Evolutionary conservation across 2,113 vertebrate species (phyloP), one percentile per base, ranked within the genome.

Genomic region (Oceanodroma tethys): DNA sequence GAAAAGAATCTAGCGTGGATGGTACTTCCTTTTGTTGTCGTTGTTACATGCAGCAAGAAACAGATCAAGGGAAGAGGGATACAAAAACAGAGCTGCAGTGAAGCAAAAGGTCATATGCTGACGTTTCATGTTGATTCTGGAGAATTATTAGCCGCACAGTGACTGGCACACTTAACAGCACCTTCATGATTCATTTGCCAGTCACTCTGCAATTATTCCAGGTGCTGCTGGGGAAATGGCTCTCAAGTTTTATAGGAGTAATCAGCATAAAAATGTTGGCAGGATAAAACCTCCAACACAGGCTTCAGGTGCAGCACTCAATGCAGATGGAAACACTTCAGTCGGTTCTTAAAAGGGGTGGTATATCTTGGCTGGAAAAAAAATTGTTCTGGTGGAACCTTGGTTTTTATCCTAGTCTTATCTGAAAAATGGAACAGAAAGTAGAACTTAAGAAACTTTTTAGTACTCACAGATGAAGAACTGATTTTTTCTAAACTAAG

Each of bases 141-240:
- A 88, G 90, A 96, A 97, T 96, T 98, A 98, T 98, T 98, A 98
- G 95, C 95, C 95, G 76, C 83, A 68, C 82, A 29, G 81, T 97
- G 96, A 98, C 97, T 98, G 97, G 96, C 97, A 98, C 96, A 93
- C 95, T 98, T 97, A 97, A 97, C 91, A 97, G 97, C 92, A 96
- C 93, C 97, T 97, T 98, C 95, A 84, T 94, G 90, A 98, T 81
- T 96, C 97, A 98, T 98, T 98, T 98, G 94, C 95, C 96, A 98
- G 98, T 94, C 96, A 97, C 97, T 97, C 81, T 97, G 97, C 98
- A 98, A 98, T 98, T 99, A 98, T 98, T 98, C 97, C 98, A 99
- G 98, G 97, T 98, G 98, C 98, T 98, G 96, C 97, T 96, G 94
- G 95, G 94, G 95, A 98, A 97, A 98, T 98, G 93, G 97, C 97